Percentiles rank a stretch among this genome's conserved stretches.
Evolutionary conservation across 2,888 invertebrate species (phyloP).

Genomic region (Hydraecia micacea): DNA sequence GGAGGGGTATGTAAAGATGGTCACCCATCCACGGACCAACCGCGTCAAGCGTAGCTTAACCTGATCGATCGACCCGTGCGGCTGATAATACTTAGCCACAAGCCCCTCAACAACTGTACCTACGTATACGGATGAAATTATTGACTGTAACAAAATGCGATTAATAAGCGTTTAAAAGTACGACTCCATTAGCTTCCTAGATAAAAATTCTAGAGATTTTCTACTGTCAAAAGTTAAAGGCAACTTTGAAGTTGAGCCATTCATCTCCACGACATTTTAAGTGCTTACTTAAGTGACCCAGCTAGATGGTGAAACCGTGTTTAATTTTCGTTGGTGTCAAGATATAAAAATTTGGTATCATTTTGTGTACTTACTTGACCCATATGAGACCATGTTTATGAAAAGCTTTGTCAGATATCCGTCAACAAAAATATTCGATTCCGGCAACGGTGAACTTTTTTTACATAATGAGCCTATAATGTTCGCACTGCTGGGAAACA

Average conservation of each 20-base stretch:
- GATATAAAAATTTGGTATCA: constrained; percentile 12
- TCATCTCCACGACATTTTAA: constrained; percentile 84
- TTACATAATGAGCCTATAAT: too few relatives aligned
- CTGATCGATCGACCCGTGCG: too few relatives aligned
- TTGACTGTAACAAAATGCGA: constrained; percentile 27
- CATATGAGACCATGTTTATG: not conserved
- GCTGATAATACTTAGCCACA: too few relatives aligned
- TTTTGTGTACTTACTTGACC: constrained; percentile 8
- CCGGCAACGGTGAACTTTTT: too few relatives aligned
- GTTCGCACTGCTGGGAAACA: too few relatives aligned
- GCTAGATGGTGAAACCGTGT: constrained; percentile 77
- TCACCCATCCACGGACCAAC: too few relatives aligned
- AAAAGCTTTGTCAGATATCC: not conserved
- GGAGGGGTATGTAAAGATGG: too few relatives aligned
- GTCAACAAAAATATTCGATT: not conserved
- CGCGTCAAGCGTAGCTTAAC: too few relatives aligned
- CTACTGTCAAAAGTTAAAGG: constrained; percentile 74
- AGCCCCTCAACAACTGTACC: too few relatives aligned
- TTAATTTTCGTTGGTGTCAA: constrained; percentile 71
- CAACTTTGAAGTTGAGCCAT: constrained; percentile 77
- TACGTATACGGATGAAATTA: constrained; percentile 19
- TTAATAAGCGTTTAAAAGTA: constrained; percentile 26
- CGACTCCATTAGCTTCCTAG: constrained; percentile 67
- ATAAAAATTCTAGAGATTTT: constrained; percentile 72
- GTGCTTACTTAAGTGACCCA: constrained; percentile 79